Evolutionary conservation across 1,140 invertebrate species (phyloP), one percentile per base, ranked within the genome.

Genomic region (Cryptotermes secundus): DNA sequence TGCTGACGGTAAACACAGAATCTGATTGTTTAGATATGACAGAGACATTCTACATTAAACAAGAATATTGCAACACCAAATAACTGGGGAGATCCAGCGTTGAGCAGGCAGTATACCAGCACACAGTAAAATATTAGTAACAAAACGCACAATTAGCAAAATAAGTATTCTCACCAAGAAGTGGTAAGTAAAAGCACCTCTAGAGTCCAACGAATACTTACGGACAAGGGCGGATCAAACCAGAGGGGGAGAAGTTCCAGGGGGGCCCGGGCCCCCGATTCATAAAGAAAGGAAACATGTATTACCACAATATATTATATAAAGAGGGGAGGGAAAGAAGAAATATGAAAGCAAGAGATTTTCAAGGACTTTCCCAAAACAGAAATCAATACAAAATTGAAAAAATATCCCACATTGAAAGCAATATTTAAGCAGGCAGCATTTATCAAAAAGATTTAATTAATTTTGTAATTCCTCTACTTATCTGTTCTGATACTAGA

Each of bases 211-310:
- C n/a, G 26, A 59, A 26, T 85, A 85, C 84, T 85, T 85, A 85
- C 84, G 26, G 84, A 85, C 84, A 85, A 85, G 84, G 84, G 84
- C 82, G 83, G 84, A 85, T 85, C 82, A 83, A 83, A 85, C 72
- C 59, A 82, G 42, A 45, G 59, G 59, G 45, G 45, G 10, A 80
- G 36, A 36, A 83, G 45, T 34, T 45, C 83, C 83, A 83, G 45
- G 35, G 49, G n/a, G 53, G 59, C 35, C 83, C 59, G 49, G 36
- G 26, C 36, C 82, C 83, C 59, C 38, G 19, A 36, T 19, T 82
- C 81, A 82, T 49, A 81, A 38, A 82, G 79, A 72, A 84, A 81
- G 59, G 36, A 72, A 53, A 35, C 31, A 49, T 72, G 65, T 65
- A 83, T 83, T 72, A 72, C n/a, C 35, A 38, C 80, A 81, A 36